Evolutionary conservation across 2,888 invertebrate genomes (phyloP).

Genomic region (Drosophila acutilabella): DNA sequence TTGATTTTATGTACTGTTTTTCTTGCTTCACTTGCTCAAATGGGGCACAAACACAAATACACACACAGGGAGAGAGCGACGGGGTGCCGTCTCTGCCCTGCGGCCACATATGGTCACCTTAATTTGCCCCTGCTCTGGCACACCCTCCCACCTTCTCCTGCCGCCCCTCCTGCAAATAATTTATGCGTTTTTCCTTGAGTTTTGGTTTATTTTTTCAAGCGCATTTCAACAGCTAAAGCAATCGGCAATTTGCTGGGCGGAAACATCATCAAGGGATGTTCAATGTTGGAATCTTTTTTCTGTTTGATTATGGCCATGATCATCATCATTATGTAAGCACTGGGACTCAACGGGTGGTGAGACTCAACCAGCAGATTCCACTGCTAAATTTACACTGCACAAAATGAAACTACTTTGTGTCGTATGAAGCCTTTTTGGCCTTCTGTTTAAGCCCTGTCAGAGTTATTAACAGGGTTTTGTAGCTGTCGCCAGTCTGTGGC

Average conservation of each 20-base stretch:
- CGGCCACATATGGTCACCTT: constrained; percentile 79
- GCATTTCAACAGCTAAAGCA: constrained; percentile 78
- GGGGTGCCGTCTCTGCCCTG: constrained; percentile 47
- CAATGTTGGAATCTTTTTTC: constrained; percentile 38
- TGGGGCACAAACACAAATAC: not conserved
- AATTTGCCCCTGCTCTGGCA: constrained; percentile 51
- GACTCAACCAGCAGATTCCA: not conserved
- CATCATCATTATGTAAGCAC: constrained; percentile 41
- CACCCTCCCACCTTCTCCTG: not conserved
- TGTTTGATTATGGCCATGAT: constrained; percentile 7
- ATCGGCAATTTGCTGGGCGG: constrained; percentile 69
- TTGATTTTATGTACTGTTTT: constrained; percentile 80
- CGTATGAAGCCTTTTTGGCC: not conserved
- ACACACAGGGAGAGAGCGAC: constrained; percentile 23
- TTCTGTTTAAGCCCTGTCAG: not conserved
- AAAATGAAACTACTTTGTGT: constrained; percentile 30
- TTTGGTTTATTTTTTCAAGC: constrained; percentile 77
- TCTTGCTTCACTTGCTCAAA: constrained; percentile 69
- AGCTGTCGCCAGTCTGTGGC: constrained; percentile 19
- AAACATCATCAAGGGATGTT: constrained; percentile 66
- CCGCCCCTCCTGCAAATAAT: constrained; percentile 59
- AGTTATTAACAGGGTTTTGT: constrained; percentile 18
- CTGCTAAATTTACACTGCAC: constrained; percentile 1
- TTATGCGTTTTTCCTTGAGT: constrained; percentile 74
- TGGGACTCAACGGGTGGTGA: constrained; percentile 53